Conservation (phyloP, 2,113 vertebrate genomes). For the Cygnus atratus region DNA sequence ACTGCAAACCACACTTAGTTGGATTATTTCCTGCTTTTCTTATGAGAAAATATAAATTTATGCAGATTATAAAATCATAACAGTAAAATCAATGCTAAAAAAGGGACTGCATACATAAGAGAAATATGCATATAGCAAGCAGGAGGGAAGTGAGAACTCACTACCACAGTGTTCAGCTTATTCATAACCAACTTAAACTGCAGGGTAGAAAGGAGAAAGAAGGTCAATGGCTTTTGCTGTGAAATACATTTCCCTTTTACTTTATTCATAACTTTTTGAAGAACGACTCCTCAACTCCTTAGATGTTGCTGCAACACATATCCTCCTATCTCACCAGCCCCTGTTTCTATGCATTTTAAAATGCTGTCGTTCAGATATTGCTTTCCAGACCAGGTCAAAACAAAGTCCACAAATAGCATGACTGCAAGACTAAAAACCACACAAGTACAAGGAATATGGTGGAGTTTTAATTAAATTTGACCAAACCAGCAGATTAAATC, state of each 20-base stretch:
- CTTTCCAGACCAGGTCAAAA: neutral
- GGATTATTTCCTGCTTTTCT: neutral
- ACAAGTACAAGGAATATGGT: neutral
- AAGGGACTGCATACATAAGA: neutral
- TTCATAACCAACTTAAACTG: conserved; percentile 1
- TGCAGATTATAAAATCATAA: neutral
- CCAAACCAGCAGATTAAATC: neutral
- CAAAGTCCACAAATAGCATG: neutral
- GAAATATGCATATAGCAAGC: neutral
- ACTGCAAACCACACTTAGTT: neutral
- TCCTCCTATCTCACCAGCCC: neutral
- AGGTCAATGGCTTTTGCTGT: neutral
- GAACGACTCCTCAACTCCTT: neutral
- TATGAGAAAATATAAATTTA: conserved; percentile 7
- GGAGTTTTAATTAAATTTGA: neutral
- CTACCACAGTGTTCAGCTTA: neutral
- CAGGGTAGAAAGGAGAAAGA: neutral
- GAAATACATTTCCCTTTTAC: conserved; percentile 15
- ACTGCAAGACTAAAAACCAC: neutral
- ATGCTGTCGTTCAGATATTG: neutral
- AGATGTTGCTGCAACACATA: neutral
- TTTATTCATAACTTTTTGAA: conserved; percentile 22
- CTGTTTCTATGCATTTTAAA: neutral
- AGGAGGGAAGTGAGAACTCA: neutral
- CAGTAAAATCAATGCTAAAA: conserved; percentile 4